phyloP scores from a whole-genome alignment of 2,888 invertebrate genomes.

The Acronicta leporina region DNA sequence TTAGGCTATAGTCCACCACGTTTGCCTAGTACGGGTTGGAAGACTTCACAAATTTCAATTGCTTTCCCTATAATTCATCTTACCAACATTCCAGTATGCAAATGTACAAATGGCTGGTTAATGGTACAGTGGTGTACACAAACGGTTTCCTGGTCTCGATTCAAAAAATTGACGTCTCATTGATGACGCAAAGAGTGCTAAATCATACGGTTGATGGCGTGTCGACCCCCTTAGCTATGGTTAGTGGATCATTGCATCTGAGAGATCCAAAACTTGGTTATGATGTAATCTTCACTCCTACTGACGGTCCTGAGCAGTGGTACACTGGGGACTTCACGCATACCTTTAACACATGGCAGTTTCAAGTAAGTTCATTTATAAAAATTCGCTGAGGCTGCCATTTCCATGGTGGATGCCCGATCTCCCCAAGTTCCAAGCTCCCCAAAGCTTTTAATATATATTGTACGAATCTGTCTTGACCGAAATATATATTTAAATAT shows the following conservation, averaged over 20 bases:
- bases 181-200: constrained; percentile 36
- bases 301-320: constrained; percentile 45
- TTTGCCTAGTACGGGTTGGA: no score
- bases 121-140: constrained; percentile 68
- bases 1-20: no score
- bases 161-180: constrained; percentile 63
- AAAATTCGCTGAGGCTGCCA: no score
- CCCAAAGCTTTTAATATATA: no score
- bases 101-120: constrained; percentile 67
- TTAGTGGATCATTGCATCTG: constrained; percentile 61
- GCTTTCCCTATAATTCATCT: neutral
- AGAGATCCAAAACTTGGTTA: constrained; percentile 66
- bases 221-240: constrained; percentile 31
- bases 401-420: no score
- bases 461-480: no score
- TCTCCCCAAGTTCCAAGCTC: no score
- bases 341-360: neutral
- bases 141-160: constrained; percentile 76
- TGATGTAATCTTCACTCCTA: constrained; percentile 64
- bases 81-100: constrained; percentile 58
- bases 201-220: constrained; percentile 40
- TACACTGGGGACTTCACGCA: constrained; percentile 67
- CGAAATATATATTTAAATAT: no score
- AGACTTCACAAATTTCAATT: no score
- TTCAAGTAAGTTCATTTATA: constrained; percentile 22